These are phyloP conservation scores for Leptinotarsa undecemlineata DNA, from an alignment of 1,140 invertebrate species.

Conservation along the genomic window DNA sequence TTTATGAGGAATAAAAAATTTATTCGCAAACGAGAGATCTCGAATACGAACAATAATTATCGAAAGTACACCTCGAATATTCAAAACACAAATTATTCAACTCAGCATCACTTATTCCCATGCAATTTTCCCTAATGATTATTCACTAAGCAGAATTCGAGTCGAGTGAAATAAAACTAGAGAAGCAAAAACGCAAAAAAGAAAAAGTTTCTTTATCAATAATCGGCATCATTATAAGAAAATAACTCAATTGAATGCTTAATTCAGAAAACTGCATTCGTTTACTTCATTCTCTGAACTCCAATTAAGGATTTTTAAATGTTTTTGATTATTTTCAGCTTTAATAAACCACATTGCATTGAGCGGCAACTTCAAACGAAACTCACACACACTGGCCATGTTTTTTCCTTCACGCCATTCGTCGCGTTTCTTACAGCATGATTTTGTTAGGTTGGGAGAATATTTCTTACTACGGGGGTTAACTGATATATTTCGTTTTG, in stretches of 20 bases:
- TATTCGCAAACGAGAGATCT: too few relatives aligned
- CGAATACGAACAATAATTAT: neutral
- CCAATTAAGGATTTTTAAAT: slow-evolving; percentile 47
- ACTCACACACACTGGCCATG: slow-evolving; percentile 10
- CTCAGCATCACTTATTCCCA: neutral
- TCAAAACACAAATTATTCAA: neutral
- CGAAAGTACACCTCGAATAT: neutral
- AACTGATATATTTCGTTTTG: too few relatives aligned
- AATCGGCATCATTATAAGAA: slow-evolving; percentile 40
- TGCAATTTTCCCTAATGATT: slow-evolving; percentile 8
- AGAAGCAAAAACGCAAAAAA: slow-evolving; percentile 1
- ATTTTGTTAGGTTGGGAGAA: neutral
- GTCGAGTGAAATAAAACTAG: neutral
- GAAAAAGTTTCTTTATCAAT: slow-evolving; percentile 32
- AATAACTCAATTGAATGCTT: slow-evolving; percentile 46
- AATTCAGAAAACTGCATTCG: slow-evolving; percentile 42
- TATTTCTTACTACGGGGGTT: too few relatives aligned
- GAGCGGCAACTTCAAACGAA: slow-evolving; percentile 38
- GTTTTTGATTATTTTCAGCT: slow-evolving; percentile 46
- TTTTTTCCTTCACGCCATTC: slow-evolving; percentile 27
- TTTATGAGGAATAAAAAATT: too few relatives aligned
- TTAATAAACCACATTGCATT: slow-evolving; percentile 40
- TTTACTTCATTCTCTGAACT: slow-evolving; percentile 41
- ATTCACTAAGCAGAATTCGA: slow-evolving; percentile 16
- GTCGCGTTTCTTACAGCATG: neutral